Evolutionary conservation across 2,888 invertebrate genomes (phyloP).

Genomic region (Drosophila paramelanica): DNA sequence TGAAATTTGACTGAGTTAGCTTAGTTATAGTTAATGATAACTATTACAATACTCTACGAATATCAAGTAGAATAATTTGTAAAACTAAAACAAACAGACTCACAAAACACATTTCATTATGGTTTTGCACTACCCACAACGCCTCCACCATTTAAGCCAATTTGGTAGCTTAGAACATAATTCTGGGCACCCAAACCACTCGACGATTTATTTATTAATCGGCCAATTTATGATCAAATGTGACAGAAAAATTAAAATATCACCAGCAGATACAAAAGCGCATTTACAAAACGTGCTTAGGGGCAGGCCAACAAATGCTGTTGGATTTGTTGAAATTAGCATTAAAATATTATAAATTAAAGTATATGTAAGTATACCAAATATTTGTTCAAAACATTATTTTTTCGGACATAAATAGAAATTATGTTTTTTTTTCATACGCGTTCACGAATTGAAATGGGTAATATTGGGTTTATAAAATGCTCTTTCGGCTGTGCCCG

Average conservation of each 20-base stretch:
- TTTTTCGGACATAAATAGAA: not conserved
- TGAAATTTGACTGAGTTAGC: slow-evolving; percentile 7
- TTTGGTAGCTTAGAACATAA: not conserved
- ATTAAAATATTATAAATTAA: slow-evolving; percentile 81
- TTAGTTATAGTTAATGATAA: not conserved
- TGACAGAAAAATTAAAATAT: slow-evolving; percentile 83
- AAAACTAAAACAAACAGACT: not conserved
- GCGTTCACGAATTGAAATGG: no score
- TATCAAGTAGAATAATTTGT: no score
- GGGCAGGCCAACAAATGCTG: slow-evolving; percentile 35
- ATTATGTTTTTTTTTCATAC: not conserved
- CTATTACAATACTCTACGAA: no score
- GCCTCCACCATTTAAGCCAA: no score
- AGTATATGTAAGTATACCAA: slow-evolving; percentile 23
- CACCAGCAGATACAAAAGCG: slow-evolving; percentile 69
- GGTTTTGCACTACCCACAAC: not conserved
- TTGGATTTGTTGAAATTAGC: slow-evolving; percentile 79
- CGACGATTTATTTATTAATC: slow-evolving; percentile 69
- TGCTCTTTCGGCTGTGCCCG: no score
- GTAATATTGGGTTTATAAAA: no score
- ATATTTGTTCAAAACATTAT: slow-evolving; percentile 82
- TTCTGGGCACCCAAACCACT: slow-evolving; percentile 23
- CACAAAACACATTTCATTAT: not conserved
- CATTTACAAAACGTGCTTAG: slow-evolving; percentile 46
- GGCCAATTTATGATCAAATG: slow-evolving; percentile 83